Evolutionary conservation across 2,888 invertebrate genomes (phyloP), one percentile per base, ranked within the genome.

Genomic region (Diplazon laetatorius): DNA sequence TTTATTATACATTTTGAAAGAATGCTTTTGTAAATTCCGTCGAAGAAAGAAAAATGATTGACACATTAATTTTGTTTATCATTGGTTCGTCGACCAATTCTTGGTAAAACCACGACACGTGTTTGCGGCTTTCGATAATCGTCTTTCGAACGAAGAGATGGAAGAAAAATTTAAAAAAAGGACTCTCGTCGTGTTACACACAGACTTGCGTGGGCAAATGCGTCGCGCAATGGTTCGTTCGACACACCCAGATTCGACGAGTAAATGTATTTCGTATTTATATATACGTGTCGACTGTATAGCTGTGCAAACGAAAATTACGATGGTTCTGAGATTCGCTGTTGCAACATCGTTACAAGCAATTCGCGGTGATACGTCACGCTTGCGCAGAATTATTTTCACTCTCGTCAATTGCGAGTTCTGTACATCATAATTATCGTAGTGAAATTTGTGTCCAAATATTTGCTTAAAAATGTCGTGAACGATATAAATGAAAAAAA

Each of bases 191-290:
- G 25, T 44, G 55, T 72, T 57, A 46, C 42, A 44, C 42, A 50
- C 42, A 12, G 37, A 57, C 30, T 44, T 30, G 63, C 63, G 77
- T 73, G 63, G 77, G 68, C 57, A 69, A 68, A 68, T 59, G 14
- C 46, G 46, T 37, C 59, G 42, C 6, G 18, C 46, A 46, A 14
- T 62, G 44, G 39, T 62, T 18, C 52, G 39, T 68, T 73, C 37
- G 77, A 63, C 77, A 77, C 77, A 73, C 77, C 77, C 57, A 73
- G 22, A 30, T 77, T 48, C n/a, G 62, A 62, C 9, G 63, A 18
- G 20, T 18, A 66, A n/a, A 60, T 66, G 48, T 59, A 59, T 52
- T 69, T 50, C 39, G 25, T 62, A 18, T 48, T 22, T 35, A 59
- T 42, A 70, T 60, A 44, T 63, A n/a, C n/a, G n/a, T n/a, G n/a